phyloP scores from a whole-genome alignment of 2,888 invertebrate species.

The Anthrax anthrax region DNA sequence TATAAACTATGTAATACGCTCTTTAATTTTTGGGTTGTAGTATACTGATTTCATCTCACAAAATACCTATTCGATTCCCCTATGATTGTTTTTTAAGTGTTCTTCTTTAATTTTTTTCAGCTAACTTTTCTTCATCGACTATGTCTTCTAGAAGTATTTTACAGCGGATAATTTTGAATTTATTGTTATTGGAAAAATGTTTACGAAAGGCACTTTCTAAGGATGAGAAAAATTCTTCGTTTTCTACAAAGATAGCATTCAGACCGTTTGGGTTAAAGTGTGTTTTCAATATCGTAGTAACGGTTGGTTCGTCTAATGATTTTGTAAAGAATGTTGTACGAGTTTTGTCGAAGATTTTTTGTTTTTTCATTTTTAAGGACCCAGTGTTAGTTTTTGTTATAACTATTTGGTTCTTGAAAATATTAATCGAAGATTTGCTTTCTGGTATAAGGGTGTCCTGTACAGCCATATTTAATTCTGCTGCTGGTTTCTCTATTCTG shows the following conservation, averaged over 20 bases:
- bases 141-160: constrained; percentile 5
- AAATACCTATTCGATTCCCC: constrained; percentile 12
- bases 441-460: not conserved
- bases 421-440: not conserved
- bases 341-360: constrained; percentile 1
- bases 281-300: constrained; percentile 6
- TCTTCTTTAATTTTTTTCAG: constrained; percentile 10
- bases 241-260: constrained; percentile 6
- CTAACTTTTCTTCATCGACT: constrained; percentile 5
- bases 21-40: constrained; percentile 11
- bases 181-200: not conserved
- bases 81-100: too few relatives aligned
- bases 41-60: constrained; percentile 9
- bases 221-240: constrained; percentile 1
- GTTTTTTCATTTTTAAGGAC: constrained; percentile 4
- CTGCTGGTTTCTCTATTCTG: too few relatives aligned
- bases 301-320: not conserved
- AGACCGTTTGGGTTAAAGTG: constrained; percentile 6
- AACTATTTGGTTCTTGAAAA: not conserved
- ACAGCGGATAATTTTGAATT: not conserved
- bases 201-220: not conserved
- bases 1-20: not conserved
- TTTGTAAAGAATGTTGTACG: not conserved
- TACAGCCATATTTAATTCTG: too few relatives aligned
- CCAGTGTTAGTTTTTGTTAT: constrained; percentile 3